These are phyloP conservation scores for Apostichopus parvimensis DNA, from an alignment of 35 echinoderm and acorn worm species.

Conservation along the genomic window DNA sequence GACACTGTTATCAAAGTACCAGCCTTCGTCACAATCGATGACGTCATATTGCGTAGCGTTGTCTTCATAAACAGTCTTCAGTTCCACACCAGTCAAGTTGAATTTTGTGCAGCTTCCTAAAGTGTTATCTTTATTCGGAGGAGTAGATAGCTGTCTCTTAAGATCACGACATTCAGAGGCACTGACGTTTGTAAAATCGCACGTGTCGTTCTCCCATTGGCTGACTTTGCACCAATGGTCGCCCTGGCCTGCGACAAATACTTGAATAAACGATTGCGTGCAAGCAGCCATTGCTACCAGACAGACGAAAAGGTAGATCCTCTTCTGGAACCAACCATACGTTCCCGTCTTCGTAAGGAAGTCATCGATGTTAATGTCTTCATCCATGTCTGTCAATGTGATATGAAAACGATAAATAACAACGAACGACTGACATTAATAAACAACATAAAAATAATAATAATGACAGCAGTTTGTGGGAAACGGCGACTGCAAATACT, in stretches of 20 bases:
- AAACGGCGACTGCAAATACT: too few relatives aligned
- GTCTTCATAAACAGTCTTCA: background rate
- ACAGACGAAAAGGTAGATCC: slow-evolving; percentile 5
- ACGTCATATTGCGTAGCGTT: slow-evolving; percentile 7
- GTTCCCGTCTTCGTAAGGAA: slow-evolving; percentile 5
- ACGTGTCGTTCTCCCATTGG: slow-evolving; percentile 25
- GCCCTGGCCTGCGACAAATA: background rate
- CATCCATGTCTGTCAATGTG: background rate
- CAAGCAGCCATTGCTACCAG: background rate
- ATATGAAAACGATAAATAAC: too few relatives aligned
- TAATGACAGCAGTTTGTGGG: too few relatives aligned
- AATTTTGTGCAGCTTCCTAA: background rate
- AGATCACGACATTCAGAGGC: background rate
- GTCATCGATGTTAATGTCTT: background rate
- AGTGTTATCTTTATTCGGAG: background rate
- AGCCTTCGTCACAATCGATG: slow-evolving; percentile 5
- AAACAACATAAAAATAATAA: too few relatives aligned
- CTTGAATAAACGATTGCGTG: background rate
- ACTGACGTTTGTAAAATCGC: background rate
- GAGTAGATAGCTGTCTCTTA: background rate
- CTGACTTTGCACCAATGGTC: slow-evolving; percentile 39
- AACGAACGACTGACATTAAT: too few relatives aligned
- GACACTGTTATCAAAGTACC: slow-evolving; percentile 26
- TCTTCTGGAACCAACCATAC: slow-evolving; percentile 10
- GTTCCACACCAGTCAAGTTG: background rate